Conservation (phyloP, 35 echinoderm and acorn worm species). For the Eucidaris tribuloides region DNA sequence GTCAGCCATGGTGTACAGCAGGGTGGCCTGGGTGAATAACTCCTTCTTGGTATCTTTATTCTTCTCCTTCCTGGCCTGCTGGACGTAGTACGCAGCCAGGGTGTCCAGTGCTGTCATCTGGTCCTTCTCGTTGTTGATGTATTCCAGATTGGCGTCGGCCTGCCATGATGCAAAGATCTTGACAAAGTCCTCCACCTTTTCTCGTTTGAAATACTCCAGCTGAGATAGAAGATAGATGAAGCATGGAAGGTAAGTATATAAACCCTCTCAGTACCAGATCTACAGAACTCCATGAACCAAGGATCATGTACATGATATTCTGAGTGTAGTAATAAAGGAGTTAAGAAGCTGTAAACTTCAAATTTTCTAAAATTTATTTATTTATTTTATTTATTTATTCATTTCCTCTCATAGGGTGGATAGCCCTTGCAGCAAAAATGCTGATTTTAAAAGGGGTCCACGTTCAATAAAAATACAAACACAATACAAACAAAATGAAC, state of each 20-base stretch:
- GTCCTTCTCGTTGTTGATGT: constrained; percentile 93
- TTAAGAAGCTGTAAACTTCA: too few species aligned
- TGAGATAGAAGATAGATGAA: neutral
- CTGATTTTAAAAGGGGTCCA: too few species aligned
- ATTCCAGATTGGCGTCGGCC: constrained; percentile 91
- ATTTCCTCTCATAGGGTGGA: too few species aligned
- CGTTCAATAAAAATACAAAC: too few species aligned
- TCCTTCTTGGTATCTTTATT: constrained; percentile 97
- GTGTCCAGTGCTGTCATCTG: constrained; percentile 99
- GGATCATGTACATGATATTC: too few species aligned
- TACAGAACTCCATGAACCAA: too few species aligned
- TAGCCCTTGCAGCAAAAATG: too few species aligned
- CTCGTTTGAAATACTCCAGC: constrained; percentile 98
- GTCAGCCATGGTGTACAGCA: constrained; percentile 99
- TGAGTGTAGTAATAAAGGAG: too few species aligned
- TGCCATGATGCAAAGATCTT: constrained; percentile 99
- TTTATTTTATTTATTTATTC: too few species aligned
- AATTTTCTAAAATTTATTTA: too few species aligned
- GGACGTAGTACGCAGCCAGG: constrained; percentile 94
- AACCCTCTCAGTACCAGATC: too few species aligned
- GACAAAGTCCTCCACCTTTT: constrained; percentile 90
- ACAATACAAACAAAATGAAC: too few species aligned
- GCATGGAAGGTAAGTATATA: neutral
- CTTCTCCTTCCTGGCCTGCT: constrained; percentile 94
- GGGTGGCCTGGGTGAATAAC: constrained; percentile 88